Percentiles rank a stretch among this genome's conserved stretches.
phyloP scores from a whole-genome alignment of 2,113 vertebrate species.

The Chloebia gouldiae region DNA sequence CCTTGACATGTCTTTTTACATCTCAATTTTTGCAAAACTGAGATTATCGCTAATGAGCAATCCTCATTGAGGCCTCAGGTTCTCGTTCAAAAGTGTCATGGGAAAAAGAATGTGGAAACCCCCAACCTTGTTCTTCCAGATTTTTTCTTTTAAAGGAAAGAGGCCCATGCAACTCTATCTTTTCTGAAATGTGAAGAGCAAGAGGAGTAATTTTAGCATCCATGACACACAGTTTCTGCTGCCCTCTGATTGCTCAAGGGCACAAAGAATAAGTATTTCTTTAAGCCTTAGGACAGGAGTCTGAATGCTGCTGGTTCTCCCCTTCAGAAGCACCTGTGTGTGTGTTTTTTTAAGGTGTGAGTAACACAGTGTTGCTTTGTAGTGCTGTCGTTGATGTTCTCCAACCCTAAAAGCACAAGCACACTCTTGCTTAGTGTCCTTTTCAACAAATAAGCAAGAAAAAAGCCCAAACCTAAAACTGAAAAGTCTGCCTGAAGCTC shows the following conservation, averaged over 20 bases:
- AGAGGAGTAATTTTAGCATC: slow-evolving; percentile 64
- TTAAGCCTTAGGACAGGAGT: slow-evolving; percentile 13
- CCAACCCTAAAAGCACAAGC: neutral
- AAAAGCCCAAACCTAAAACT: neutral
- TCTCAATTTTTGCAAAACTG: slow-evolving; percentile 33
- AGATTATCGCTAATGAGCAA: slow-evolving; percentile 10
- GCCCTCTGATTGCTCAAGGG: slow-evolving; percentile 8
- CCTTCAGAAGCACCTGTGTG: slow-evolving; percentile 29
- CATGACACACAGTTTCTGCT: slow-evolving; percentile 55
- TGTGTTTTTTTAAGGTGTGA: neutral
- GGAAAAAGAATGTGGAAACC: slow-evolving; percentile 70
- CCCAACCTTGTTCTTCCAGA: slow-evolving; percentile 61
- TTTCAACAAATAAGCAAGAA: neutral
- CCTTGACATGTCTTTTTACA: neutral
- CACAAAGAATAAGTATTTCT: slow-evolving; percentile 42
- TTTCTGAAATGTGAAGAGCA: neutral
- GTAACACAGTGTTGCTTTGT: neutral
- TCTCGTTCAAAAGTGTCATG: slow-evolving; percentile 48
- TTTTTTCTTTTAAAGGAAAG: slow-evolving; percentile 51
- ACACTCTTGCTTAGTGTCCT: neutral
- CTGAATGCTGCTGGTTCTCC: neutral
- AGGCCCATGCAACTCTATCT: slow-evolving; percentile 51
- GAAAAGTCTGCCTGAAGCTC: neutral
- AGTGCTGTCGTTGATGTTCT: neutral
- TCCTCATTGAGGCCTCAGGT: neutral